Evolutionary conservation across 2,888 invertebrate species (phyloP).

Genomic region (Molorchus minor): DNA sequence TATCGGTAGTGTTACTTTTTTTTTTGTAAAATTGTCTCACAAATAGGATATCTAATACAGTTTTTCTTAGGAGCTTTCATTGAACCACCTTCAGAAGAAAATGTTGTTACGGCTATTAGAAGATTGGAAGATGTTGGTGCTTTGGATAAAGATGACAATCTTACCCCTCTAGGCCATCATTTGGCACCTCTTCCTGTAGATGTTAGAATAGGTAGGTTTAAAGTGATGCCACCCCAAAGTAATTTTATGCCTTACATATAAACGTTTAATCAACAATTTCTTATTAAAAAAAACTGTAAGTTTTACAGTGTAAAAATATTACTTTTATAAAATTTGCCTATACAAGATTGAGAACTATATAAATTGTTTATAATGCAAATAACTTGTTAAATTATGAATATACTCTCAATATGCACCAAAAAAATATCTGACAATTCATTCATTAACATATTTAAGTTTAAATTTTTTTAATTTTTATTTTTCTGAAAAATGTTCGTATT

Average conservation of each 20-base stretch:
- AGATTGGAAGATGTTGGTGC: slow-evolving; percentile 83
- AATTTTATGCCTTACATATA: background rate
- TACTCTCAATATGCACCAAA: too few species aligned
- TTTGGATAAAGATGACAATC: slow-evolving; percentile 74
- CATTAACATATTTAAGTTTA: too few species aligned
- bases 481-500: background rate
- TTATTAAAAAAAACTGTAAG: too few species aligned
- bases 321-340: too few species aligned
- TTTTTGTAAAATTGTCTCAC: background rate
- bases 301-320: too few species aligned
- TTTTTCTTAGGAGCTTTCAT: slow-evolving; percentile 69
- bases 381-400: too few species aligned
- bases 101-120: slow-evolving; percentile 73
- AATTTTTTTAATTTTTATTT: too few species aligned
- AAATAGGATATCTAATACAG: background rate
- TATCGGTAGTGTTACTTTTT: slow-evolving; percentile 49
- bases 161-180: slow-evolving; percentile 89
- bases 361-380: too few species aligned
- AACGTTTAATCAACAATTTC: too few species aligned
- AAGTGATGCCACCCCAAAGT: background rate
- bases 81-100: slow-evolving; percentile 76
- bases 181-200: slow-evolving; percentile 90
- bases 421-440: too few species aligned
- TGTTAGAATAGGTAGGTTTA: slow-evolving; percentile 77
- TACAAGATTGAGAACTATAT: too few species aligned